Conservation (phyloP, 2,113 vertebrate genomes). For the Ictalurus punctatus region DNA sequence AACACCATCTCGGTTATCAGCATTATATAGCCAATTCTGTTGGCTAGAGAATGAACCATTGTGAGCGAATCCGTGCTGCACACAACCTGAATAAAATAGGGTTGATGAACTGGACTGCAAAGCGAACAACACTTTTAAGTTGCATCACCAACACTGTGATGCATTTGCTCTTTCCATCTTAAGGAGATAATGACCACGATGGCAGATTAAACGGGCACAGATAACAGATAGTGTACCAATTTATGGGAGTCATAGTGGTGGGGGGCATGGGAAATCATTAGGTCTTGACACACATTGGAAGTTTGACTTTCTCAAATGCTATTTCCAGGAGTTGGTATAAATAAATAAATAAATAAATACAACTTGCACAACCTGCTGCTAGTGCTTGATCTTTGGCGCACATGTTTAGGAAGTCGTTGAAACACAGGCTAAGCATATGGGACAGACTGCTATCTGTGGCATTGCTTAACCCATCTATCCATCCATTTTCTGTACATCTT, state of each 20-base stretch:
- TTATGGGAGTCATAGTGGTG: background rate
- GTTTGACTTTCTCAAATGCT: background rate
- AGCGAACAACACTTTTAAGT: background rate
- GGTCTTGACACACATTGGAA: background rate
- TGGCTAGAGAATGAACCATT: background rate
- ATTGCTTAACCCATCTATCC: background rate
- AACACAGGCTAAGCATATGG: background rate
- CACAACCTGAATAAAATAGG: background rate
- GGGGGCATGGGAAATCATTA: background rate
- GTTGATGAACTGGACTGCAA: background rate
- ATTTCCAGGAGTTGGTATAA: background rate
- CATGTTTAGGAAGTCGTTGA: background rate
- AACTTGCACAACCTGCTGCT: background rate
- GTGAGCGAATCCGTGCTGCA: background rate
- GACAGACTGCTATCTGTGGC: background rate
- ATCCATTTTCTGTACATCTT: too few species aligned
- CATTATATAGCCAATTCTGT: background rate
- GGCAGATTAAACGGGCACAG: background rate
- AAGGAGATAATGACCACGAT: background rate
- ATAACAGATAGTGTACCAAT: background rate
- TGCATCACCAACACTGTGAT: background rate
- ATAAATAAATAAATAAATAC: background rate
- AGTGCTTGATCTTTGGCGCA: background rate
- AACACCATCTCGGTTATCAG: background rate
- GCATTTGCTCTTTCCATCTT: background rate